A percentile compares a stretch with the other conserved stretches of the same genome.
Conservation (phyloP, 1,140 invertebrate species). For the Zaprionus ornatus region DNA sequence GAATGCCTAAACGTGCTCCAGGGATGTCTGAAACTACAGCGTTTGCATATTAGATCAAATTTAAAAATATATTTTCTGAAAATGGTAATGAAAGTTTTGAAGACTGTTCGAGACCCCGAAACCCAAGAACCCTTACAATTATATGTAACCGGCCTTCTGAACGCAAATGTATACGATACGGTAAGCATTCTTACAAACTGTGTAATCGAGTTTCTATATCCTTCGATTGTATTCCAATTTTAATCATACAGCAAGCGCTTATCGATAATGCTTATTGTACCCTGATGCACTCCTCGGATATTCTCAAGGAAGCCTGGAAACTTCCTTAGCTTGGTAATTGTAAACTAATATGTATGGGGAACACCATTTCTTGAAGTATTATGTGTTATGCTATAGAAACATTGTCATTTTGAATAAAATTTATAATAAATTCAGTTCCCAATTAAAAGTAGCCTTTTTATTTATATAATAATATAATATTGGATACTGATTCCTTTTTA, state of each 20-base stretch:
- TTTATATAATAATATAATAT: too few relatives aligned
- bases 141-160: slow-evolving; percentile 18
- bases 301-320: slow-evolving; percentile 7
- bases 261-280: slow-evolving; percentile 14
- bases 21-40: slow-evolving; percentile 6
- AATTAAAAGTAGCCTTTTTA: too few relatives aligned
- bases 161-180: slow-evolving; percentile 2
- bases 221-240: background rate
- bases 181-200: slow-evolving; percentile 1
- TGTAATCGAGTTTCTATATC: too few relatives aligned
- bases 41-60: slow-evolving; percentile 23
- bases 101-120: background rate
- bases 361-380: too few relatives aligned
- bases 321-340: too few relatives aligned
- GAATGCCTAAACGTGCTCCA: slow-evolving; percentile 18
- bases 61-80: slow-evolving; percentile 9
- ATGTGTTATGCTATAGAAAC: too few relatives aligned
- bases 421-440: too few relatives aligned
- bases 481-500: too few relatives aligned
- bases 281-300: slow-evolving; percentile 6
- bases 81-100: slow-evolving; percentile 4
- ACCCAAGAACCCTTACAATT: slow-evolving; percentile 24
- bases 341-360: too few relatives aligned
- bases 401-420: too few relatives aligned
- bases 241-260: slow-evolving; percentile 7